Base-by-base conservation (phyloP, 2,113 vertebrate species). In the Orthonyx spaldingii region DNA sequence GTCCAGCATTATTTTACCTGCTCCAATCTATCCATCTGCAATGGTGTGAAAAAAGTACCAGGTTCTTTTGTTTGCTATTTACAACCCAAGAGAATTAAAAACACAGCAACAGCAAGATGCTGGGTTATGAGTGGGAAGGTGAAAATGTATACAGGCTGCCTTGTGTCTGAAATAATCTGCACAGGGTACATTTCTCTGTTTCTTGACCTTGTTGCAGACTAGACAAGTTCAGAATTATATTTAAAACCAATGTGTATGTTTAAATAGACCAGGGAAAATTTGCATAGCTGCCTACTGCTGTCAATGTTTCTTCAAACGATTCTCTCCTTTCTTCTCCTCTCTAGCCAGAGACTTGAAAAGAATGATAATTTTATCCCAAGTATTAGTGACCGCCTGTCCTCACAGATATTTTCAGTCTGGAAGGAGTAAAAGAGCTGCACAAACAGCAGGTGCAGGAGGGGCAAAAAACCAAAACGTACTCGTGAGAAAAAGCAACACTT, bases 141-240 rank as follows among this genome's bases (percentile, higher is more conserved):
- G 90, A 93, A 96, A 97, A 96, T 92, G 65, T 63, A 96, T 92
- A 95, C 93, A 95, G 96, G 60, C 92, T 94, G 90, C 86, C 94
- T 96, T 0, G 0, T 39, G 65, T 94, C 93, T 97, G 92, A 96
- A 96, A 96, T 94, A 95, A 94, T 82, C 93, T 57, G 53, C 56
- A 84, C 46, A 89, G 88, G 86, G 83, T 89, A 96, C 92, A 92
- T 77, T 77, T 93, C 68, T 90, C 85, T 60, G 44, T 87, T 96
- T 74, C 79, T 90, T 96, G 93, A 96, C 88, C 93, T 95, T 96
- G 94, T 75, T 93, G 77, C 75, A 95, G 49, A 89, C 76, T 21
- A 84, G 85, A 52, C 82, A 93, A 95, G 16, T 93, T 94, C 72
- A 65, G 72, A 94, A 96, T 92, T 96, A 95, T 92, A 95, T 96